These are phyloP conservation scores for Propithecus deckenii DNA, from an alignment of 2,797 vertebrate genomes.

Conservation along the genomic window DNA sequence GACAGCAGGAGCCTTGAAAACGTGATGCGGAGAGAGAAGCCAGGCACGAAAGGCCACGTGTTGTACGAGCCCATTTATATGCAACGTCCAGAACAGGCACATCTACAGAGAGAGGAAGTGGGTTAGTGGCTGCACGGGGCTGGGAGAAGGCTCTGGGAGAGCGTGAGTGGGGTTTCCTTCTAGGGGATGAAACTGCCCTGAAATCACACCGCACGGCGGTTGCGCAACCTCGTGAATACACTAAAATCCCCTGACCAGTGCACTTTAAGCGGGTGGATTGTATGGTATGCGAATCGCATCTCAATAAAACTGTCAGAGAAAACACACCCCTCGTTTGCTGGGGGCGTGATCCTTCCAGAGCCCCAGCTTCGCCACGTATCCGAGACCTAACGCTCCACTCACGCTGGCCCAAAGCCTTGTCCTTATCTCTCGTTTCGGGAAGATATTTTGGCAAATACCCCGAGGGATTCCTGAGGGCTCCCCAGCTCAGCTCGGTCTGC, in stretches of 20 bases:
- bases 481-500: fast-evolving
- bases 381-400: not conserved
- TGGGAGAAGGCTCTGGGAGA: fast-evolving
- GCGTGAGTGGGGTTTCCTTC: fast-evolving
- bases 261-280: fast-evolving
- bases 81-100: not conserved
- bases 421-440: fast-evolving
- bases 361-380: fast-evolving
- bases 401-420: not conserved
- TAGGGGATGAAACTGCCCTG: no score
- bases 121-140: fast-evolving
- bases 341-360: fast-evolving
- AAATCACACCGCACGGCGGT: fast-evolving
- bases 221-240: fast-evolving
- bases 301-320: not conserved
- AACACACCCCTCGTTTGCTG: fast-evolving
- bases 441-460: not conserved
- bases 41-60: not conserved
- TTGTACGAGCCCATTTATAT: fast-evolving
- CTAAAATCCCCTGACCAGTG: fast-evolving
- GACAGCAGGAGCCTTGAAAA: no score
- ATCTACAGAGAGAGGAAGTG: no score
- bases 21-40: not conserved
- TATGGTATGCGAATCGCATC: fast-evolving
- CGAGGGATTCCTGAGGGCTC: not conserved